Evolutionary conservation across 1,140 invertebrate species (phyloP).

Genomic region (Euura lappo): DNA sequence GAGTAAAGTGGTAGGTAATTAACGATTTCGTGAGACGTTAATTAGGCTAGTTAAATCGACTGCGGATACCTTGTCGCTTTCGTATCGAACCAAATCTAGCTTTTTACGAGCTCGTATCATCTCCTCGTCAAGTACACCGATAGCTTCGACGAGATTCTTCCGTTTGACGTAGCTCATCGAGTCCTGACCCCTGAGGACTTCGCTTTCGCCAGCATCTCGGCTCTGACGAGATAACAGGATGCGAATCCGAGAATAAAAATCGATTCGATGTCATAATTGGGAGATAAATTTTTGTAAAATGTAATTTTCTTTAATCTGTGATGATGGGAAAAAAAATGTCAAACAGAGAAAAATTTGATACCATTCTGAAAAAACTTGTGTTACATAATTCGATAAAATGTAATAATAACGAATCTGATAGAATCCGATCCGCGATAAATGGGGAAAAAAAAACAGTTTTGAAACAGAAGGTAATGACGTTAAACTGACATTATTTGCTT

Average conservation of each 20-base stretch:
- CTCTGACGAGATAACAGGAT: conserved; percentile 40
- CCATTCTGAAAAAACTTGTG: too few relatives aligned
- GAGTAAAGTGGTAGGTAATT: conserved; percentile 16
- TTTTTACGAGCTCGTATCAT: conserved; percentile 77
- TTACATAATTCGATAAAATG: too few relatives aligned
- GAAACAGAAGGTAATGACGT: too few relatives aligned
- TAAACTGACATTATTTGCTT: conserved; percentile 61
- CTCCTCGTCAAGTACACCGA: conserved; percentile 73
- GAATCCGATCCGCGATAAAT: too few relatives aligned
- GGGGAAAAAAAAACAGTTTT: too few relatives aligned
- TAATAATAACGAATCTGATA: too few relatives aligned
- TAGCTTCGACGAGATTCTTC: conserved; percentile 61
- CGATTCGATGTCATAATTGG: not conserved
- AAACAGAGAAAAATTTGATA: too few relatives aligned
- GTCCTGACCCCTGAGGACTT: conserved; percentile 41
- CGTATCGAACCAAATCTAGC: conserved; percentile 74
- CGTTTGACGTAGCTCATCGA: conserved; percentile 48
- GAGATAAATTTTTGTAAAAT: not conserved
- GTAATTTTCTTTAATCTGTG: too few relatives aligned
- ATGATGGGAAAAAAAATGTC: too few relatives aligned
- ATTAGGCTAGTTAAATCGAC: too few relatives aligned
- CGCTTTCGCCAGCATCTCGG: conserved; percentile 51
- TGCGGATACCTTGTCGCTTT: conserved; percentile 62
- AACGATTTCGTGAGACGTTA: not conserved
- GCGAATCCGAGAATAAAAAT: conserved; percentile 10